phyloP scores from a whole-genome alignment of 2,888 invertebrate genomes.

The Limnephilus rhombicus region DNA sequence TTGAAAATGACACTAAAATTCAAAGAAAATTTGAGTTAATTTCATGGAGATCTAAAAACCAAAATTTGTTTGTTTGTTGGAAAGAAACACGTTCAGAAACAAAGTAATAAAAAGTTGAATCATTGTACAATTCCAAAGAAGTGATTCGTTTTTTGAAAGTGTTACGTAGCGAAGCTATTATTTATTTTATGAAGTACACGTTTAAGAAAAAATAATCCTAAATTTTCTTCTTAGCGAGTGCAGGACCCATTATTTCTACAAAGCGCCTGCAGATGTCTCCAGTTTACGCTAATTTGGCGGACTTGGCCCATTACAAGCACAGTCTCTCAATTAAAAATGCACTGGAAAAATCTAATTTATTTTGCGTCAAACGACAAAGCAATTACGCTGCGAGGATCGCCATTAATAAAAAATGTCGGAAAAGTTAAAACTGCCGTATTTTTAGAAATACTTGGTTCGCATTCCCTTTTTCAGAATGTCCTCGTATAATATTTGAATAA shows the following conservation, averaged over 20 bases:
- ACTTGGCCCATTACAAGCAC: not conserved
- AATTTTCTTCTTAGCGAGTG: too few relatives aligned
- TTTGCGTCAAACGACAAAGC: not conserved
- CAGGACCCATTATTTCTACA: not conserved
- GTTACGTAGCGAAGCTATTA: too few relatives aligned
- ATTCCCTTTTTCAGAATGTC: not conserved
- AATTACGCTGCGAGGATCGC: not conserved
- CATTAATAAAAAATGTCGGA: not conserved
- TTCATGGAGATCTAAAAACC: too few relatives aligned
- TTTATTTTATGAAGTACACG: too few relatives aligned
- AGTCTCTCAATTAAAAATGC: not conserved
- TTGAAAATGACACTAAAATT: too few relatives aligned
- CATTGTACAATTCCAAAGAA: too few relatives aligned
- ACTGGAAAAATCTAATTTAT: not conserved
- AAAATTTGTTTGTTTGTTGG: too few relatives aligned
- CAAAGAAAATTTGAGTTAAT: too few relatives aligned
- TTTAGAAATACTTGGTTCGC: not conserved
- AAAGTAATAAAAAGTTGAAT: too few relatives aligned
- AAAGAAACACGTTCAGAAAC: too few relatives aligned
- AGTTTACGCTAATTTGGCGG: not conserved
- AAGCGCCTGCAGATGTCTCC: not conserved
- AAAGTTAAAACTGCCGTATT: not conserved
- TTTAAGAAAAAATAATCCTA: too few relatives aligned
- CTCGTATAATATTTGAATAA: slow-evolving; percentile 5
- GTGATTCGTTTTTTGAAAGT: too few relatives aligned